Evolutionary conservation across 2,113 vertebrate species (phyloP).

Genomic region (Phyllostomus discolor): DNA sequence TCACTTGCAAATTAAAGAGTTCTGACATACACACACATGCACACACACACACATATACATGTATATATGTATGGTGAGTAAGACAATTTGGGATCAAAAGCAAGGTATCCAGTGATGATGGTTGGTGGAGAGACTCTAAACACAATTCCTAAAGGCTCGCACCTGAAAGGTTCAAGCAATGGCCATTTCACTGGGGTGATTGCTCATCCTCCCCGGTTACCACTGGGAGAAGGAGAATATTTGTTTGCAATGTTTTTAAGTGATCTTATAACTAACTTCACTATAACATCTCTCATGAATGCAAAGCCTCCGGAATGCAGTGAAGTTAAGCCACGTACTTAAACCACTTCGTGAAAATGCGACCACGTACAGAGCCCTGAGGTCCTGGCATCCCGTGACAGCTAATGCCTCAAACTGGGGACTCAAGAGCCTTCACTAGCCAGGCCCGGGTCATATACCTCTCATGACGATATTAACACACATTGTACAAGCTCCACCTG

Average conservation of each 20-base stretch:
- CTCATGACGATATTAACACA: not conserved
- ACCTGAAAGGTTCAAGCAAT: not conserved
- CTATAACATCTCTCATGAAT: not conserved
- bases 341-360: not conserved
- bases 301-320: not conserved
- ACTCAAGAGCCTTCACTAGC: not conserved
- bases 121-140: not conserved
- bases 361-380: not conserved
- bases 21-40: not conserved
- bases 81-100: not conserved
- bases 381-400: not conserved
- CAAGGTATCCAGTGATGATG: not conserved
- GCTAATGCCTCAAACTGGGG: not conserved
- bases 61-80: not conserved
- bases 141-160: not conserved
- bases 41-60: no score
- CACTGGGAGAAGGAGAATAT: not conserved
- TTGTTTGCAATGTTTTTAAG: not conserved
- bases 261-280: not conserved
- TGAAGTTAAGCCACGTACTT: not conserved
- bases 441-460: not conserved
- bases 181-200: not conserved
- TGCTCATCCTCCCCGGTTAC: not conserved
- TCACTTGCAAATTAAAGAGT: not conserved
- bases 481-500: not conserved